Base-by-base conservation (phyloP, 2,113 vertebrate genomes). In the Hyperoodon ampullatus region DNA sequence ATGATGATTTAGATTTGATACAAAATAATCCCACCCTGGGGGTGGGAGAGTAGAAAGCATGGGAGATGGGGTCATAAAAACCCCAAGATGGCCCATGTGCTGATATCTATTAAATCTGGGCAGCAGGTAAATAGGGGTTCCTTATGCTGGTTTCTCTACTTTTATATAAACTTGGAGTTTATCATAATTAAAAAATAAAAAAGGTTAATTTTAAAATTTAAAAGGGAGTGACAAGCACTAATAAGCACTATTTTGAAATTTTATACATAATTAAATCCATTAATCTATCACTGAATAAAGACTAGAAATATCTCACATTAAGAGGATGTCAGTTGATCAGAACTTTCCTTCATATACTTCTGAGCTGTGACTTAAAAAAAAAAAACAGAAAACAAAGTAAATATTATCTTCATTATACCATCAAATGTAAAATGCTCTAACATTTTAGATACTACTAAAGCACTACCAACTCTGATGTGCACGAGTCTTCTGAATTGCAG, bases 311-410 rank as follows among this genome's bases (percentile, higher is more conserved):
- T 90, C 94, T 97, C 96, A 97, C 93, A 97, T 95, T 93, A 97
- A 94, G 88, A 96, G 94, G 97, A 85, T 92, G 94, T 84, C 93
- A 96, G 96, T 24, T 95, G 84, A 88, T 96, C 93, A 97, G 94
- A 98, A 97, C 61, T 92, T 96, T 84, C 97, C 96, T 95, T 97
- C 94, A 97, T 90, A 88, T 50, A 96, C 93, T 97, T 97, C 94
- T 97, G 92, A 96, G 95, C 35, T 96, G 90, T 96, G 58, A 97
- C 92, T 97, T 96, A 96, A 95, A 92, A 82, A 66, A 85, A 96
- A 91, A 95, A 96, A 91, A 80, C 92, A 97, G 94, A 94, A 96
- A 93, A 95, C 60, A 95, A 90, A 50, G 68, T 89, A 96, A 95
- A 84, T 82, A 92, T 87, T 92, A 92, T 90, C 95, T 94, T 86